These are phyloP conservation scores for Pemphigus obesinymphae DNA, from an alignment of 1,140 invertebrate genomes.

Conservation along the genomic window DNA sequence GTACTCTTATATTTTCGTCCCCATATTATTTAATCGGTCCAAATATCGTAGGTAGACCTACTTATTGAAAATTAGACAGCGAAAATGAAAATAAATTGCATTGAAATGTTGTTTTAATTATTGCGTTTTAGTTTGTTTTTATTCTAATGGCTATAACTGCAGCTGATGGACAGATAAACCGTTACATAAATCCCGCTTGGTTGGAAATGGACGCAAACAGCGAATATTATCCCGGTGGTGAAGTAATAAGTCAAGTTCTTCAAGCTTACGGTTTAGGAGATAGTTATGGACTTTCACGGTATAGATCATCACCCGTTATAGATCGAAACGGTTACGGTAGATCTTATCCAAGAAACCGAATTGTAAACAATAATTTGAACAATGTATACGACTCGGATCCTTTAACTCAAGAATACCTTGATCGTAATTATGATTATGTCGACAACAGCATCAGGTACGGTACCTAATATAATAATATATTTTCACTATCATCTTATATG, in stretches of 20 bases:
- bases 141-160: background rate
- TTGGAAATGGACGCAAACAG: slow-evolving; percentile 36
- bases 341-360: background rate
- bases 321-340: slow-evolving; percentile 9
- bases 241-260: slow-evolving; percentile 14
- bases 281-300: background rate
- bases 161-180: slow-evolving; percentile 16
- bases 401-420: background rate
- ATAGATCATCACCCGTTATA: background rate
- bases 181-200: slow-evolving; percentile 28
- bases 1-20: too few relatives aligned
- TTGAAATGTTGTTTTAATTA: background rate
- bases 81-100: background rate
- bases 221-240: slow-evolving; percentile 22
- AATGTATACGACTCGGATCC: slow-evolving; percentile 8
- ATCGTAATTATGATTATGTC: slow-evolving; percentile 7
- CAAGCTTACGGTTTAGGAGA: slow-evolving; percentile 8
- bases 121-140: background rate
- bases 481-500: background rate
- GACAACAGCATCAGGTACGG: slow-evolving; percentile 20
- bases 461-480: background rate
- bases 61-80: too few relatives aligned
- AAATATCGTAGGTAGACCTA: too few relatives aligned
- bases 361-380: background rate
- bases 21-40: too few relatives aligned